Evolutionary conservation across 2,888 invertebrate genomes (phyloP).

Genomic region (Chymomyza fuscimana): DNA sequence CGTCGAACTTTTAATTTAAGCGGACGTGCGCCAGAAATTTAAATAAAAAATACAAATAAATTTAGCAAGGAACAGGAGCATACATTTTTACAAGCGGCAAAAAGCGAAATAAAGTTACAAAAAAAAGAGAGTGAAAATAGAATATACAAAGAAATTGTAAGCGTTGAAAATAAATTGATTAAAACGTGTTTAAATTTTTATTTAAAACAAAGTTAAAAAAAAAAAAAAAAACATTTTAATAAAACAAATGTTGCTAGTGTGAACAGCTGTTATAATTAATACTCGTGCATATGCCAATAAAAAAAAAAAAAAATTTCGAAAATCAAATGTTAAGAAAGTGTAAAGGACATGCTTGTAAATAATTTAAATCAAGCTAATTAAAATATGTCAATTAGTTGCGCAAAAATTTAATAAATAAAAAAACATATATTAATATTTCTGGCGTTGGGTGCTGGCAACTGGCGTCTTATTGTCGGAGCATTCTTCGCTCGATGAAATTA

Average conservation of each 20-base stretch:
- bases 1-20: conserved; percentile 76
- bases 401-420: background rate
- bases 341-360: background rate
- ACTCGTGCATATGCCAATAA: background rate
- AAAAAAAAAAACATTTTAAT: background rate
- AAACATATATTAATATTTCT: too few species aligned
- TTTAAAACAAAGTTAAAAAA: background rate
- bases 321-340: background rate
- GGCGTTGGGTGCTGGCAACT: background rate
- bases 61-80: background rate
- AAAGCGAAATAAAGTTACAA: background rate
- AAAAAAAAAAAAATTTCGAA: conserved; percentile 1
- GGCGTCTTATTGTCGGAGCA: background rate
- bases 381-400: background rate
- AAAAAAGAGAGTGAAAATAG: background rate
- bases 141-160: background rate
- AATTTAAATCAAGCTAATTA: background rate
- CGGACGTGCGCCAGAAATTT: conserved; percentile 66
- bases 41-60: background rate
- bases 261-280: background rate
- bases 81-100: background rate
- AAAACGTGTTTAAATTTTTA: background rate
- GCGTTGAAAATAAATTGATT: background rate
- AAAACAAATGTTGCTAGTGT: background rate
- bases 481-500: conserved; percentile 8